Conservation (phyloP, 1,140 invertebrate species). For the Caenorhabditis inopinata region DNA sequence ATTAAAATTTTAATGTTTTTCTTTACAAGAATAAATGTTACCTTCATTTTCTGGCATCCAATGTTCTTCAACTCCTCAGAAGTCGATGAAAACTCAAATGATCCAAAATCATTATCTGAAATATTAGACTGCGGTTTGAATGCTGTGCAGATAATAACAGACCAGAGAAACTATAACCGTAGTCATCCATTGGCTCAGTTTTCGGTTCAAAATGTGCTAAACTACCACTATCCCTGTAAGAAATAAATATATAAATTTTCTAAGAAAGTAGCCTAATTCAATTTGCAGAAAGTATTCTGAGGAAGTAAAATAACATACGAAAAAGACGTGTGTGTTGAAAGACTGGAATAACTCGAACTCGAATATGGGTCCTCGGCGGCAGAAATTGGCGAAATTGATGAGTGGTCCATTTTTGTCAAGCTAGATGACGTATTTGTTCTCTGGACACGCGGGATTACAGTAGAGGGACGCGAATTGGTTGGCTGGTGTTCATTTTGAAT, state of each 20-base stretch:
- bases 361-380: neutral
- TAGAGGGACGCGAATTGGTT: neutral
- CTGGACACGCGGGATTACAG: neutral
- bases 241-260: too few species aligned
- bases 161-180: neutral
- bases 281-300: too few species aligned
- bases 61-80: slow-evolving; percentile 11
- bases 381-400: neutral
- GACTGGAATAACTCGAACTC: neutral
- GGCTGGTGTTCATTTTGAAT: neutral
- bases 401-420: neutral
- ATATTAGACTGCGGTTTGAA: neutral
- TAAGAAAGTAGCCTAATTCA: too few species aligned
- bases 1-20: neutral
- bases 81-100: slow-evolving; percentile 25
- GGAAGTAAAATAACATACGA: too few species aligned
- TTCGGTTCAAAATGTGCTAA: neutral
- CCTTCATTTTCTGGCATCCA: slow-evolving; percentile 19
- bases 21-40: neutral
- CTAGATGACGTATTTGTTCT: neutral
- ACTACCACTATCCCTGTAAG: neutral
- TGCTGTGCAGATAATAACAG: neutral
- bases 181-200: slow-evolving; percentile 18
- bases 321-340: neutral
- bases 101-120: neutral